A percentile compares a stretch with the other conserved stretches of the same genome.
These are phyloP conservation scores for Automeris io DNA, from an alignment of 2,888 invertebrate genomes.

Conservation along the genomic window DNA sequence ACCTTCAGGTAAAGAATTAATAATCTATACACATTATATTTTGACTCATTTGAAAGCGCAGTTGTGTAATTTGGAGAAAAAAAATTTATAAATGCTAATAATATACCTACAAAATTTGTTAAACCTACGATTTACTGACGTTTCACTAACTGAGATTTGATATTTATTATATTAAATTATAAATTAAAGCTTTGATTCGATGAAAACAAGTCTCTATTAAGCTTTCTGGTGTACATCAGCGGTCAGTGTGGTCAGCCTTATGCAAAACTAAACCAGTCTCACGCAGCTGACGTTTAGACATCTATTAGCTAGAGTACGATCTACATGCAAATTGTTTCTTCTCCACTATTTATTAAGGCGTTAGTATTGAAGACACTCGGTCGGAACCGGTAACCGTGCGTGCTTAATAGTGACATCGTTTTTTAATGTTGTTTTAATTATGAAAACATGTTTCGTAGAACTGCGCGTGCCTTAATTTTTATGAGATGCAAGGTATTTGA, in stretches of 20 bases:
- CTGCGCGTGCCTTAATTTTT: slow-evolving; percentile 12
- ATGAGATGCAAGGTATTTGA: slow-evolving; percentile 8
- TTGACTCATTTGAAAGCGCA: no score
- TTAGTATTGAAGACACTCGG: slow-evolving; percentile 35
- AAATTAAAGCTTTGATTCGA: neutral
- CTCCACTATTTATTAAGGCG: slow-evolving; percentile 30
- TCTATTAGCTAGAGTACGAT: slow-evolving; percentile 51
- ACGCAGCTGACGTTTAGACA: slow-evolving; percentile 53
- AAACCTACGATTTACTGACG: no score
- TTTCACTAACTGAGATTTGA: no score
- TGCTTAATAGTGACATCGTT: slow-evolving; percentile 13
- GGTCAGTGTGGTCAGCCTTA: slow-evolving; percentile 54
- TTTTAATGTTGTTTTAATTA: slow-evolving; percentile 12
- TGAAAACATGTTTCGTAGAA: slow-evolving; percentile 4
- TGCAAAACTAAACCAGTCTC: slow-evolving; percentile 56
- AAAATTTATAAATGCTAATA: no score
- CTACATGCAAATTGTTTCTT: slow-evolving; percentile 58
- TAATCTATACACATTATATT: no score
- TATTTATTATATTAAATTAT: neutral
- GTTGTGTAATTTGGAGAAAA: no score
- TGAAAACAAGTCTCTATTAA: slow-evolving; percentile 21
- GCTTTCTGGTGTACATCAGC: slow-evolving; percentile 41
- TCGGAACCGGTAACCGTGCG: slow-evolving; percentile 7
- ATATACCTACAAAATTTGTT: no score
- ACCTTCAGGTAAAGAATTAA: no score